Conservation (phyloP, 2,113 vertebrate genomes). For the Pangasianodon hypophthalmus region DNA sequence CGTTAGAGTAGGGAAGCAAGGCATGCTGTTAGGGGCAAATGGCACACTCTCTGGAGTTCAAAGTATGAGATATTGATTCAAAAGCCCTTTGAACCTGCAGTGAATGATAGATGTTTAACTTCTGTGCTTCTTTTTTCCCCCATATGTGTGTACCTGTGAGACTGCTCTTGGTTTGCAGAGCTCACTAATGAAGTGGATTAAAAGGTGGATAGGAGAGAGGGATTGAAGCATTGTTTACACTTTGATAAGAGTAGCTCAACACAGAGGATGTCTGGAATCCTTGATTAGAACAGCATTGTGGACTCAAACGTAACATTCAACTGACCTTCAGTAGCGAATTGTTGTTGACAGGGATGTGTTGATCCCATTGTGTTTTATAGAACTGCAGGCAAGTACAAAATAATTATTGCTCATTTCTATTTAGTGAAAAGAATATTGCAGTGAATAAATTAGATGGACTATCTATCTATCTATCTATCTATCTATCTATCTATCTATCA, state of each 20-base stretch:
- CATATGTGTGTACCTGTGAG: slow-evolving; percentile 57
- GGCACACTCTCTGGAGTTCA: not conserved
- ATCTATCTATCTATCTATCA: not conserved
- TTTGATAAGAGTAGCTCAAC: slow-evolving; percentile 72
- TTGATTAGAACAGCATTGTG: slow-evolving; percentile 71
- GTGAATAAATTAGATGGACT: not conserved
- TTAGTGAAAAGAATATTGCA: not conserved
- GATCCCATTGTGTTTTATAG: not conserved
- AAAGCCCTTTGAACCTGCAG: slow-evolving; percentile 24
- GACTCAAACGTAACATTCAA: slow-evolving; percentile 57
- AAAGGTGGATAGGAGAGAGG: slow-evolving; percentile 51
- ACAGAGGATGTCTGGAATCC: slow-evolving; percentile 68
- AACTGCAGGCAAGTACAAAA: not conserved
- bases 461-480: not conserved
- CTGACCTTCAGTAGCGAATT: slow-evolving; percentile 27
- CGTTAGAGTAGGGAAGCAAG: not conserved
- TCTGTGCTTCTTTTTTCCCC: slow-evolving; percentile 37
- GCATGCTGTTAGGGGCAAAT: slow-evolving; percentile 20
- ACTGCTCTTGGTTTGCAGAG: slow-evolving; percentile 55
- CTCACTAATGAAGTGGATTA: slow-evolving; percentile 70
- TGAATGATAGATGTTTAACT: slow-evolving; percentile 41
- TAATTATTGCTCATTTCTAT: not conserved
- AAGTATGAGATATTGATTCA: slow-evolving; percentile 19
- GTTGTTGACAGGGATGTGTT: not conserved
- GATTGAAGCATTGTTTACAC: slow-evolving; percentile 72